These are phyloP conservation scores for Tanytarsus gracilentus DNA, from an alignment of 2,888 invertebrate genomes.

Conservation along the genomic window DNA sequence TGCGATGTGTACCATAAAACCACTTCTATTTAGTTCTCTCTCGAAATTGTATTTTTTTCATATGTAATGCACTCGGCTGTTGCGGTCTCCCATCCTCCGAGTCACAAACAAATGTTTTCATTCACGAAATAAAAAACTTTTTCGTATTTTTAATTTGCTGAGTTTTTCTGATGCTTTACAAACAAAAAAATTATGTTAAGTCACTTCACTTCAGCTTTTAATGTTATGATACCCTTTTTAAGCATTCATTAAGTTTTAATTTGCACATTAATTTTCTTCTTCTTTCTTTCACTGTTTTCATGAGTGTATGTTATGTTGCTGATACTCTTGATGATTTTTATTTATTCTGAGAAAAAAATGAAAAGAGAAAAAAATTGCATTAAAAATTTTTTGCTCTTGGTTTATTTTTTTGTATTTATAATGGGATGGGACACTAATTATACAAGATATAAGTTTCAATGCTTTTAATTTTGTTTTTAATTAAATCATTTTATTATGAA, in stretches of 20 bases:
- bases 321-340: background rate
- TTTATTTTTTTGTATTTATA: background rate
- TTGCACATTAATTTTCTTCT: slow-evolving; percentile 27
- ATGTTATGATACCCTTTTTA: background rate
- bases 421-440: no score
- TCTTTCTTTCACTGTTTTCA: background rate
- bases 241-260: slow-evolving; percentile 29
- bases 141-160: background rate
- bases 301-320: background rate
- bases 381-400: background rate
- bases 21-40: slow-evolving; percentile 15
- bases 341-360: background rate
- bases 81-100: slow-evolving; percentile 3
- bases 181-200: background rate
- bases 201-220: background rate
- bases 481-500: no score
- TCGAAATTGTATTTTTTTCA: slow-evolving; percentile 2
- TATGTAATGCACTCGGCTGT: slow-evolving; percentile 18
- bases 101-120: slow-evolving; percentile 24
- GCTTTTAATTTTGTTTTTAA: no score
- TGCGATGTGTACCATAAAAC: background rate
- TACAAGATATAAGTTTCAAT: no score
- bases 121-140: slow-evolving; percentile 11
- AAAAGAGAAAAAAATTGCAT: slow-evolving; percentile 6
- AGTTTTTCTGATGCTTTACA: slow-evolving; percentile 1